These are phyloP conservation scores for Rallus limicola DNA, from an alignment of 2,113 vertebrate species.

Conservation along the genomic window DNA sequence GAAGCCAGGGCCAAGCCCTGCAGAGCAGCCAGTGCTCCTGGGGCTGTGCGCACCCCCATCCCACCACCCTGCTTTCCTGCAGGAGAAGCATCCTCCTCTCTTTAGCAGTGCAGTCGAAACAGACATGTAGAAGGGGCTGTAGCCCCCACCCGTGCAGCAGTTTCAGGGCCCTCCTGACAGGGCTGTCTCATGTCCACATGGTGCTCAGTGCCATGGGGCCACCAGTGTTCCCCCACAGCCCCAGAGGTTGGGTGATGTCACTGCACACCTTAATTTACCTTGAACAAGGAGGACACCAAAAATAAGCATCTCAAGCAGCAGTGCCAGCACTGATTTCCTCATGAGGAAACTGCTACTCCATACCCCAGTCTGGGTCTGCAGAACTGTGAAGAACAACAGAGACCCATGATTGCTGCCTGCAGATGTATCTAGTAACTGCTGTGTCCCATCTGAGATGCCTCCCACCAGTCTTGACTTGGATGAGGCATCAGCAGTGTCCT, in stretches of 20 bases:
- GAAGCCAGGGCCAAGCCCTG: accelerated
- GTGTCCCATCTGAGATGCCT: not conserved
- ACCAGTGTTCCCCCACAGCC: not conserved
- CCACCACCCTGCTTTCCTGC: not conserved
- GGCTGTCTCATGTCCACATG: not conserved
- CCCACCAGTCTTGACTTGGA: not conserved
- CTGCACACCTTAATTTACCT: not conserved
- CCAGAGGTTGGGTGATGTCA: not conserved
- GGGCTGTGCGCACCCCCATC: not conserved
- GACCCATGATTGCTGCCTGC: not conserved
- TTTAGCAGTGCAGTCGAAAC: not conserved
- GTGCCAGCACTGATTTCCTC: not conserved
- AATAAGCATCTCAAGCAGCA: not conserved
- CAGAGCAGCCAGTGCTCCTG: not conserved
- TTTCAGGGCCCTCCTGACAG: not conserved
- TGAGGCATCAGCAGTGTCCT: not conserved
- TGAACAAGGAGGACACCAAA: not conserved
- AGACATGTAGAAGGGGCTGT: not conserved
- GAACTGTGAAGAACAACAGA: not conserved
- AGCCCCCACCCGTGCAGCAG: not conserved
- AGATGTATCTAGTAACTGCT: not conserved
- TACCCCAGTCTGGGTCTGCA: not conserved
- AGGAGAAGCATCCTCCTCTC: not conserved
- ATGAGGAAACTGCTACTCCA: not conserved
- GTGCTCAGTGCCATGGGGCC: not conserved